These are phyloP conservation scores for Heliconius cydno DNA, from an alignment of 2,888 invertebrate genomes.

Conservation along the genomic window DNA sequence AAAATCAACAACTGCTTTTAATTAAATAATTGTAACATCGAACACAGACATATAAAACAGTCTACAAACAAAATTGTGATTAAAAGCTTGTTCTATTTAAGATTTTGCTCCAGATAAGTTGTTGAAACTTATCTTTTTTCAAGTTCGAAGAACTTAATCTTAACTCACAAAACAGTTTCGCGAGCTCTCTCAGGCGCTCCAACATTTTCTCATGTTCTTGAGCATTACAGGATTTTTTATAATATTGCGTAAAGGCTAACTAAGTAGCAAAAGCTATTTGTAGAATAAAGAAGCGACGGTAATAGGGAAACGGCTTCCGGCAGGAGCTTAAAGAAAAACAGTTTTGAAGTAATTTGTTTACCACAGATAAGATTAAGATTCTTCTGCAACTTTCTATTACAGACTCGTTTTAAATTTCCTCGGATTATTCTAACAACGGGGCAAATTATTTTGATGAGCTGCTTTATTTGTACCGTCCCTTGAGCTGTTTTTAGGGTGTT, in stretches of 20 bases:
- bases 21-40: too few species aligned
- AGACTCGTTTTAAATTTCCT: slow-evolving; percentile 32
- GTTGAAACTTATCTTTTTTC: slow-evolving; percentile 14
- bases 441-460: slow-evolving; percentile 24
- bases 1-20: background rate
- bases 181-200: background rate
- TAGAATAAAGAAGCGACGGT: slow-evolving; percentile 45
- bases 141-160: slow-evolving; percentile 22
- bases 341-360: slow-evolving; percentile 60
- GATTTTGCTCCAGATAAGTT: background rate
- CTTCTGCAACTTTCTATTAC: slow-evolving; percentile 41
- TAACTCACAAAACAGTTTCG: slow-evolving; percentile 11
- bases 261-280: slow-evolving; percentile 41
- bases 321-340: slow-evolving; percentile 45
- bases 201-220: slow-evolving; percentile 14
- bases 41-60: too few species aligned
- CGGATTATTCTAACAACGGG: slow-evolving; percentile 22
- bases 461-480: slow-evolving; percentile 4
- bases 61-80: background rate
- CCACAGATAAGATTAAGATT: slow-evolving; percentile 55
- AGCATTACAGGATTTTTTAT: slow-evolving; percentile 14
- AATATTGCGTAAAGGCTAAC: slow-evolving; percentile 35
- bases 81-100: background rate
- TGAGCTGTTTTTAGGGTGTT: background rate
- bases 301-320: slow-evolving; percentile 49